Conservation (phyloP, 1,140 invertebrate genomes). For the Muscidifurax raptorellus region DNA sequence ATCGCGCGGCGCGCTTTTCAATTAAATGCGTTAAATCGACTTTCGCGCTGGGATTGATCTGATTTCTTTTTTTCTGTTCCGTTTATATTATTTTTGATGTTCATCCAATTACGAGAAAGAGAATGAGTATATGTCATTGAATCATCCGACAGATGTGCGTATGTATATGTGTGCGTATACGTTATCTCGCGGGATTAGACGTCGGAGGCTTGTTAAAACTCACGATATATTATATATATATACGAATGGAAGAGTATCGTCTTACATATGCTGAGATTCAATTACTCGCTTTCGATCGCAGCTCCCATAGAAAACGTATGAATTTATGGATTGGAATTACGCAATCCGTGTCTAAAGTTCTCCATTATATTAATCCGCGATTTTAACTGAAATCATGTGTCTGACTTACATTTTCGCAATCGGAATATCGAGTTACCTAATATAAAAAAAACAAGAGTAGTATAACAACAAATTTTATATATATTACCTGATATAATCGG, state of each 20-base stretch:
- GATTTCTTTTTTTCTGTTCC: background rate
- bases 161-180: background rate
- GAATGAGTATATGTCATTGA: background rate
- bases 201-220: background rate
- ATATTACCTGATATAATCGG: background rate
- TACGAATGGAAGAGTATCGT: constrained; percentile 34
- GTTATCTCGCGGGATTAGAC: background rate
- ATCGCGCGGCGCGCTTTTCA: constrained; percentile 31
- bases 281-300: constrained; percentile 28
- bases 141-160: constrained; percentile 22
- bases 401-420: constrained; percentile 12
- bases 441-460: background rate
- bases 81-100: background rate
- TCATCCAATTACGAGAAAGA: background rate
- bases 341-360: constrained; percentile 14
- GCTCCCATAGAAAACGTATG: constrained; percentile 16
- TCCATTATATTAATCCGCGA: background rate
- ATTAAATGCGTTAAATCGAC: constrained; percentile 38
- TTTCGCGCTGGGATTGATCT: constrained; percentile 1
- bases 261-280: constrained; percentile 19
- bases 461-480: background rate
- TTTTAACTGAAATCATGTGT: background rate
- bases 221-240: background rate
- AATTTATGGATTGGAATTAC: constrained; percentile 37
- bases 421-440: background rate